Conservation (phyloP, 2,797 vertebrate genomes). For the Sarcophilus harrisii region DNA sequence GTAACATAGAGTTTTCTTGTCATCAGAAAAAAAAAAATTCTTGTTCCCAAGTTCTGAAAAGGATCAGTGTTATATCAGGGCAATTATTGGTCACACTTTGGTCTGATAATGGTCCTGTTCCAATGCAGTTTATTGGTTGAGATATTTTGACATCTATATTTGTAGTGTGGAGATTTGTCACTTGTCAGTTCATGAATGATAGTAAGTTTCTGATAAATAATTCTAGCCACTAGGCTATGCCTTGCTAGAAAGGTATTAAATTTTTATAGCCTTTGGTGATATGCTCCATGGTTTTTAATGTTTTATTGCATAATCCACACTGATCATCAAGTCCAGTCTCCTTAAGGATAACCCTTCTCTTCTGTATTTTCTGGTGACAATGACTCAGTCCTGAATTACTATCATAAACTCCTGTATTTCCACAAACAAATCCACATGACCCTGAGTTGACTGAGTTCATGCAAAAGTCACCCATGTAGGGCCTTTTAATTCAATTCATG, state of each 20-base stretch:
- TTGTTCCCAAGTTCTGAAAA: not conserved
- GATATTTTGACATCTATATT: not conserved
- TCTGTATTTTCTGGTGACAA: not conserved
- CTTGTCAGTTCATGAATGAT: not conserved
- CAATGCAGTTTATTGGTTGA: not conserved
- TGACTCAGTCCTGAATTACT: conserved; percentile 1
- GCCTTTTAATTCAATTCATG: not conserved
- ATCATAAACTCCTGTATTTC: not conserved
- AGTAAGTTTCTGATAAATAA: not conserved
- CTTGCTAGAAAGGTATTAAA: not conserved
- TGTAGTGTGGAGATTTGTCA: not conserved
- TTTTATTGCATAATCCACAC: not conserved
- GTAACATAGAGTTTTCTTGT: not conserved
- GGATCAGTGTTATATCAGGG: not conserved
- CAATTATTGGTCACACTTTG: not conserved
- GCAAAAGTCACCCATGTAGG: not conserved
- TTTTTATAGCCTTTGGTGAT: not conserved
- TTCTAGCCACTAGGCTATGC: not conserved
- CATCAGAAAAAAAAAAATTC: not conserved
- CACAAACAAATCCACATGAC: not conserved
- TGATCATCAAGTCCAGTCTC: not conserved
- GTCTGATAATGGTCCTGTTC: not conserved
- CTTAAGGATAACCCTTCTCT: not conserved
- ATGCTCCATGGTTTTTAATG: not conserved
- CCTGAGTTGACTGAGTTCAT: not conserved